Evolutionary conservation across 2,888 invertebrate species (phyloP), one percentile per base, ranked within the genome.

Genomic region (Yponomeuta evonymella): DNA sequence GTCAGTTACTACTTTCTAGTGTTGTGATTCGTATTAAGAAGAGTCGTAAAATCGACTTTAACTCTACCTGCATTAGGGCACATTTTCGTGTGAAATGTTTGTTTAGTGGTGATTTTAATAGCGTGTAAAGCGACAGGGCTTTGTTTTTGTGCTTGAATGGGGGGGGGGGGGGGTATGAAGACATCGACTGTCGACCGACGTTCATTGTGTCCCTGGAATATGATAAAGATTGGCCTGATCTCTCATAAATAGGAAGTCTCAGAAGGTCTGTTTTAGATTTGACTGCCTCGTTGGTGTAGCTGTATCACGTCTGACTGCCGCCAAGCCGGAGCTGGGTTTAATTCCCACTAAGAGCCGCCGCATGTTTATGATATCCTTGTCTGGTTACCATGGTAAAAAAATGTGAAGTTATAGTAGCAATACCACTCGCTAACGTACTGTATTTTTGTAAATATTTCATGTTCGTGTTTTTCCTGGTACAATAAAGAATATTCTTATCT

Each of bases 111-210:
- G 48, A 68, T 76, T 83, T 86, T 87, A 87, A 87, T 87, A 84
- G 84, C 82, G 74, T 85, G 85, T 87, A 84, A 83, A 81, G 77
- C 81, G 86, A 88, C 86, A 86, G 83, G 83, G 82, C 78, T 86
- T 90, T 90, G 90, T 91, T 90, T 90, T 86, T 88, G 83, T 85
- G 81, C 81, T 48, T 70, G 70, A 70, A 70, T 70, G 70, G 70
- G 76, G 33, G 23, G 23, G 23, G 23, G 23, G 23, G 23, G 23
- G 1, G 23, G 81, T 84, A 91, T 91, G 84, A 89, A 91, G 92
- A 90, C 89, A 81, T 90, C 82, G 84, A 77, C 84, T 88, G 90
- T 88, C 88, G 85, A 76, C 74, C 78, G 73, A 77, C 79, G 78
- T 79, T 83, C 83, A 83, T 84, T 86, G 85, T 86, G 85, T 85